Evolutionary conservation across 2,797 vertebrate genomes (phyloP).

Genomic region (Oryzias dopingdopingensis): DNA sequence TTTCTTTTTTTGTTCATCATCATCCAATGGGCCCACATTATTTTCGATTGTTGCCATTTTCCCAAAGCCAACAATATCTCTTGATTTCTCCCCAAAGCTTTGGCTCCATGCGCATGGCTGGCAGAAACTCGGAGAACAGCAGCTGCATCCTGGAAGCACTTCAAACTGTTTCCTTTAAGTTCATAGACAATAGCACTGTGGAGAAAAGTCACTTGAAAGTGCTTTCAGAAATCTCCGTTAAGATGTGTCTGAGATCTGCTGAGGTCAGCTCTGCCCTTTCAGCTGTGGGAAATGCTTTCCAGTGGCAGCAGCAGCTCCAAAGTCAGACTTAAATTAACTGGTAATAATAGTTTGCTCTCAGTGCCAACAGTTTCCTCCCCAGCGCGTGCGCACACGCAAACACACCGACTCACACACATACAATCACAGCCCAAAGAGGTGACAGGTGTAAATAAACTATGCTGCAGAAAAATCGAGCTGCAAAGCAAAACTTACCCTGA

Average conservation of each 20-base stretch:
- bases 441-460: slow-evolving; percentile 23
- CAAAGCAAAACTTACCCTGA: slow-evolving; percentile 26
- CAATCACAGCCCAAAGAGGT: slow-evolving; percentile 11
- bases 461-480: slow-evolving; percentile 27
- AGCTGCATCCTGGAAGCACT: slow-evolving; percentile 12
- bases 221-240: slow-evolving; percentile 30
- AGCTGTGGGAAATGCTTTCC: slow-evolving; percentile 12
- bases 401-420: slow-evolving; percentile 4
- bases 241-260: slow-evolving; percentile 29
- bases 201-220: slow-evolving; percentile 27
- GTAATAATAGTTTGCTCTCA: slow-evolving; percentile 29
- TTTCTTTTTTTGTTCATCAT: too few relatives aligned
- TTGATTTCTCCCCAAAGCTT: slow-evolving; percentile 14
- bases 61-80: neutral
- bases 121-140: neutral
- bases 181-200: slow-evolving; percentile 27
- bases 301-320: slow-evolving; percentile 15
- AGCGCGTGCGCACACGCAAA: neutral
- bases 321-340: slow-evolving; percentile 47
- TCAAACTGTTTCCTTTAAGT: slow-evolving; percentile 23
- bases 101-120: neutral
- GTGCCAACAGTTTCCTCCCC: slow-evolving; percentile 13
- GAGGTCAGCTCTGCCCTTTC: slow-evolving; percentile 45
- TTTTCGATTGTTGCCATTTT: neutral
- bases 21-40: neutral